phyloP scores from a whole-genome alignment of 2,888 invertebrate genomes.

The Bugula neritina region DNA sequence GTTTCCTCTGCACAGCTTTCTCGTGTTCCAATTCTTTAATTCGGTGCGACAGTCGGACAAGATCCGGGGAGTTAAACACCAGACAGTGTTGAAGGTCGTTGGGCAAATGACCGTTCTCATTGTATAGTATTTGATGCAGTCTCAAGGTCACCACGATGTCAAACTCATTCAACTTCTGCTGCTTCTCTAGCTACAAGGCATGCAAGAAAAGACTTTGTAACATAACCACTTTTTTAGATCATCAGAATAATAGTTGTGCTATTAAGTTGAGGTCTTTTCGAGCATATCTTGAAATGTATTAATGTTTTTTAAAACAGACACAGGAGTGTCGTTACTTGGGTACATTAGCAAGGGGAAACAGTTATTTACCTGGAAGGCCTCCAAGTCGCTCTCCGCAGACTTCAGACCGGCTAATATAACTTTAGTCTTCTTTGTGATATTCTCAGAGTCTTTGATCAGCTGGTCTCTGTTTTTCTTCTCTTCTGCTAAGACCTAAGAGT shows the following conservation, averaged over 20 bases:
- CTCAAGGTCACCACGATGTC: conserved; percentile 55
- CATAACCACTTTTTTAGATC: no score
- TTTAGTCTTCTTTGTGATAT: conserved; percentile 48
- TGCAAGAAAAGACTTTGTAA: not conserved
- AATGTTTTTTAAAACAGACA: no score
- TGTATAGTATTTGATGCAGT: conserved; percentile 51
- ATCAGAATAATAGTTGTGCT: no score
- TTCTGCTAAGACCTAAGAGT: conserved; percentile 40
- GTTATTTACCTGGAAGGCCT: conserved; percentile 54
- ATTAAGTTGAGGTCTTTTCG: no score
- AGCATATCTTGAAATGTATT: no score
- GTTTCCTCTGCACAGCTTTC: conserved; percentile 48
- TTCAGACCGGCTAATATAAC: conserved; percentile 47
- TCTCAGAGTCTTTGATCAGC: conserved; percentile 49
- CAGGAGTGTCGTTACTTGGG: no score
- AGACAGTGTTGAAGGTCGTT: conserved; percentile 46
- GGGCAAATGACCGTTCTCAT: conserved; percentile 44
- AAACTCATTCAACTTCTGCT: conserved; percentile 69
- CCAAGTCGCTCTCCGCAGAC: conserved; percentile 49
- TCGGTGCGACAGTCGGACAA: conserved; percentile 44
- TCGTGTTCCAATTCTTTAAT: conserved; percentile 53
- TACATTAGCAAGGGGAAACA: no score
- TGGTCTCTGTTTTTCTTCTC: conserved; percentile 50
- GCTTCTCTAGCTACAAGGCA: conserved; percentile 54
- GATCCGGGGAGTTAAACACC: conserved; percentile 48